phyloP scores from a whole-genome alignment of 1,140 invertebrate genomes.

The Drosophila mauritiana region DNA sequence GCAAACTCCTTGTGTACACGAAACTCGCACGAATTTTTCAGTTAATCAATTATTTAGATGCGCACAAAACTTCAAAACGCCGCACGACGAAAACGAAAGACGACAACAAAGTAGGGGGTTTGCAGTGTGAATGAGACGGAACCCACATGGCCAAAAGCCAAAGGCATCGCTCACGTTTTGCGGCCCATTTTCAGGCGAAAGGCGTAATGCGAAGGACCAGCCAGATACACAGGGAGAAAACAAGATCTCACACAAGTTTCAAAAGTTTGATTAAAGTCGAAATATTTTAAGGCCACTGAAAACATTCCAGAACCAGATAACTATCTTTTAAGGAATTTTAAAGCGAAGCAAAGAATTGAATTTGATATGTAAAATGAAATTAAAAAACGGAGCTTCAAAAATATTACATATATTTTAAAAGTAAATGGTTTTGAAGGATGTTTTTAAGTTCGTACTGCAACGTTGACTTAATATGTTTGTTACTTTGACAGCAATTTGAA shows the following conservation, averaged over 20 bases:
- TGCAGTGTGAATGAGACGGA: conserved; percentile 1
- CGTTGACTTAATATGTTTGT: too few species aligned
- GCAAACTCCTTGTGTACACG: conserved; percentile 44
- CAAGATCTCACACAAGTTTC: too few species aligned
- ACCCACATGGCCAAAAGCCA: conserved; percentile 37
- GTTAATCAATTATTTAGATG: conserved; percentile 81
- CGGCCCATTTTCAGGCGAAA: conserved; percentile 43
- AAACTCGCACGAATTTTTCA: conserved; percentile 74
- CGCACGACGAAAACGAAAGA: conserved; percentile 49
- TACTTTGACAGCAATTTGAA: too few species aligned
- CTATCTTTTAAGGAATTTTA: too few species aligned
- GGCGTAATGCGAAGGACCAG: conserved; percentile 35
- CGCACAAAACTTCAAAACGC: conserved; percentile 78
- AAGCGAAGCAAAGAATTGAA: not conserved
- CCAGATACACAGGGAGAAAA: not conserved
- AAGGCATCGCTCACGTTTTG: conserved; percentile 32
- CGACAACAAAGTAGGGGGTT: not conserved
- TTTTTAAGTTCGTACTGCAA: too few species aligned
- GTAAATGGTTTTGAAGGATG: too few species aligned
- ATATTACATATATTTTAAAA: too few species aligned
- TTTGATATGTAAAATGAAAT: not conserved
- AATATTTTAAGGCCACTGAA: too few species aligned
- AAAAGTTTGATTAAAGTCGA: too few species aligned
- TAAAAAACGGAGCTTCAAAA: too few species aligned
- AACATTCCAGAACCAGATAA: too few species aligned